These are phyloP conservation scores for Euglossa dilemma DNA, from an alignment of 1,140 invertebrate species.

Conservation along the genomic window DNA sequence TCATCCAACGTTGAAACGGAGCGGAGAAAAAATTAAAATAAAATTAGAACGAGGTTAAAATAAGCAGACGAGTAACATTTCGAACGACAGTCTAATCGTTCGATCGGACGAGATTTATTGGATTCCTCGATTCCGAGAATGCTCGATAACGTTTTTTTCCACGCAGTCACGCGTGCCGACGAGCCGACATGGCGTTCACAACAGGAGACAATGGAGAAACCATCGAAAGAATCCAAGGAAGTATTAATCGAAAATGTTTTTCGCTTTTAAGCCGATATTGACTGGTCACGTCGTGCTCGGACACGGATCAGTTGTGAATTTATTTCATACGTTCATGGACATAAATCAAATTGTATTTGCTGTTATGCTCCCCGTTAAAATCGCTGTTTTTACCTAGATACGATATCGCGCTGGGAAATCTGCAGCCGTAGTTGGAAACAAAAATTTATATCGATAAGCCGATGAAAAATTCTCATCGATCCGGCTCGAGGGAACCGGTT, in stretches of 20 bases:
- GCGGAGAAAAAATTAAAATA: no score
- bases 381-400: not conserved
- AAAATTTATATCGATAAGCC: slow-evolving; percentile 2
- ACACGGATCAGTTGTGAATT: slow-evolving; percentile 21
- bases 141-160: not conserved
- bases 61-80: no score
- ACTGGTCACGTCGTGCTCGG: not conserved
- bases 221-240: not conserved
- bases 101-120: no score
- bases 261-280: slow-evolving; percentile 15
- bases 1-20: no score
- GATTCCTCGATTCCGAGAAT: no score
- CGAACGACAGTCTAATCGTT: no score
- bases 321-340: slow-evolving; percentile 2
- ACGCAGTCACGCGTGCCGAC: no score
- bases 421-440: not conserved
- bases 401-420: not conserved
- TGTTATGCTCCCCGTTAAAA: not conserved
- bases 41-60: no score
- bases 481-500: not conserved
- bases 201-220: not conserved
- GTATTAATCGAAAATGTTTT: slow-evolving; percentile 36
- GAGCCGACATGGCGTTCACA: not conserved
- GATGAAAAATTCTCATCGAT: not conserved
- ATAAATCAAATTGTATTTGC: slow-evolving; percentile 31